These are phyloP conservation scores for Drosophila tsacasi DNA, from an alignment of 1,140 invertebrate genomes.

Conservation along the genomic window DNA sequence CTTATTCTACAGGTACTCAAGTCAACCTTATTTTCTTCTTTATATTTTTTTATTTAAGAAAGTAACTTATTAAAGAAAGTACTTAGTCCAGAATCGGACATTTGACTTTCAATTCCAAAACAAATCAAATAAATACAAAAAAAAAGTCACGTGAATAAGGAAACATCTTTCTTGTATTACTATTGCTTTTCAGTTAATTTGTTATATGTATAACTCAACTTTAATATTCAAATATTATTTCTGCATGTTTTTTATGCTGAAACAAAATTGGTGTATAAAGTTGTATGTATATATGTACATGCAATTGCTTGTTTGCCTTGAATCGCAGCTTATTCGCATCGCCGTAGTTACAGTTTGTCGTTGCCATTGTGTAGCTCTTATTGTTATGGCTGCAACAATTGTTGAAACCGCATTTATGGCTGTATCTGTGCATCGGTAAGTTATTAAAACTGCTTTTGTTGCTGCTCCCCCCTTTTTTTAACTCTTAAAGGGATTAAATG, in stretches of 20 bases:
- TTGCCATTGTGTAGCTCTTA: constrained; percentile 12
- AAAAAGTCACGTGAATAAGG: too few relatives aligned
- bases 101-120: too few relatives aligned
- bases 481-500: not conserved
- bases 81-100: too few relatives aligned
- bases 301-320: not conserved
- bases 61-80: too few relatives aligned
- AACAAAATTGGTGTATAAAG: not conserved
- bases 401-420: constrained; percentile 21
- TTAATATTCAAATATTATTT: constrained; percentile 5
- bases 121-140: too few relatives aligned
- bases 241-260: not conserved
- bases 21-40: too few relatives aligned
- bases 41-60: too few relatives aligned
- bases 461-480: not conserved
- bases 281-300: not conserved
- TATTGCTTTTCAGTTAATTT: not conserved
- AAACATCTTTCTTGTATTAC: too few relatives aligned
- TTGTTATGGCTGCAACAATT: constrained; percentile 32
- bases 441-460: constrained; percentile 32
- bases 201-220: not conserved
- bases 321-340: constrained; percentile 6
- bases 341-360: constrained; percentile 6
- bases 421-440: constrained; percentile 14
- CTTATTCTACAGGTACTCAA: too few relatives aligned